phyloP scores from a whole-genome alignment of 2,797 vertebrate genomes.

The Phyllotis vaccarum region DNA sequence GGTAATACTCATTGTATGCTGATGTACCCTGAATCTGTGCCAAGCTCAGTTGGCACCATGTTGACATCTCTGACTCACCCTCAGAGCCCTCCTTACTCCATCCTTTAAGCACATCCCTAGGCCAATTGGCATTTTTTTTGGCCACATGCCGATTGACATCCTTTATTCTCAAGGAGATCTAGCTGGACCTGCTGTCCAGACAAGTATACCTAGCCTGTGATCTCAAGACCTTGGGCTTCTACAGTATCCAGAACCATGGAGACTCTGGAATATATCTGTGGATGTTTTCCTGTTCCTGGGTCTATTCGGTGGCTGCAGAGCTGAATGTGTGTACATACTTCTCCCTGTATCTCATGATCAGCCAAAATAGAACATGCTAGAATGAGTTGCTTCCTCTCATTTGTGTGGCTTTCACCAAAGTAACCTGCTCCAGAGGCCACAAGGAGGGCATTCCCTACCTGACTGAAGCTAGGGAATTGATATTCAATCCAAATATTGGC shows the following conservation, averaged over 20 bases:
- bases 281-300: neutral
- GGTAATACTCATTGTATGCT: neutral
- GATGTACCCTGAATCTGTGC: neutral
- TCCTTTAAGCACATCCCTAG: neutral
- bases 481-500: neutral
- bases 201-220: too few relatives aligned
- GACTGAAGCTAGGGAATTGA: neutral
- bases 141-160: neutral
- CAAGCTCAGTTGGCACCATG: neutral
- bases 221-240: neutral
- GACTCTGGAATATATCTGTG: neutral
- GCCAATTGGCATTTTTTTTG: neutral
- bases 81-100: too few relatives aligned
- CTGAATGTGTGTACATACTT: neutral
- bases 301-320: neutral
- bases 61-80: neutral
- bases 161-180: neutral
- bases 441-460: neutral
- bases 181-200: neutral
- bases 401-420: too few relatives aligned
- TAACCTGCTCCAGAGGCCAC: neutral
- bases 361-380: too few relatives aligned
- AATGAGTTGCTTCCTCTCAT: neutral
- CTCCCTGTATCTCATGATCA: neutral
- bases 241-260: neutral